Conservation (phyloP, 1,140 invertebrate genomes). For the Cotesia vestalis region DNA sequence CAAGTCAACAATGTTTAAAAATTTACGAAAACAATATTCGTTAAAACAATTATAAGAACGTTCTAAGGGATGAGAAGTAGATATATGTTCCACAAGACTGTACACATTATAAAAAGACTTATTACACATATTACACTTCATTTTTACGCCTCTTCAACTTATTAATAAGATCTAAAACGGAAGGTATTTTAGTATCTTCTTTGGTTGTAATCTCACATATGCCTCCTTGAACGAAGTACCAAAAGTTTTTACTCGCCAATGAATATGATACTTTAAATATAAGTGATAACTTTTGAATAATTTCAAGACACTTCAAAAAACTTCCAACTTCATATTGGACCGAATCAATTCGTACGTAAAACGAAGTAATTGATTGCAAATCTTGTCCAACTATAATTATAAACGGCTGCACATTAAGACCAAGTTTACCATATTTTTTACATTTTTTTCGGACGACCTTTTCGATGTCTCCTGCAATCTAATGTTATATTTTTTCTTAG, state of each 20-base stretch:
- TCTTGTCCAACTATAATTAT: slow-evolving; percentile 30
- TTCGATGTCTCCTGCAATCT: neutral
- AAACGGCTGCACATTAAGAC: slow-evolving; percentile 26
- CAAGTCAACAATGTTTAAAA: too few species aligned
- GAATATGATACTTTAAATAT: slow-evolving; percentile 31
- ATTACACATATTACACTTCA: too few species aligned
- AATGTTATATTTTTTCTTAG: too few species aligned
- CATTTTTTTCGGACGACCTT: neutral
- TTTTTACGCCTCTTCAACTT: neutral
- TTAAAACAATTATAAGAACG: too few species aligned
- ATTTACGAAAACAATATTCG: too few species aligned
- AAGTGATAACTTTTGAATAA: slow-evolving; percentile 23
- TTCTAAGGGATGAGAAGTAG: too few species aligned
- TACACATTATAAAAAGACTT: too few species aligned
- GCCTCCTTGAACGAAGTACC: slow-evolving; percentile 24
- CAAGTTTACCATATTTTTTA: neutral
- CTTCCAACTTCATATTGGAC: slow-evolving; percentile 4
- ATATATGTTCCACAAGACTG: too few species aligned
- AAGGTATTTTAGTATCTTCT: slow-evolving; percentile 24
- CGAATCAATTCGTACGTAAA: slow-evolving; percentile 30
- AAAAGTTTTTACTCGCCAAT: slow-evolving; percentile 31
- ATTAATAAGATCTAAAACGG: slow-evolving; percentile 18
- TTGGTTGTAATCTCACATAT: slow-evolving; percentile 21
- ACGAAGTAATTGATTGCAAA: neutral
- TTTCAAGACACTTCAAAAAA: slow-evolving; percentile 25